Evolutionary conservation across 2,113 vertebrate genomes (phyloP).

Genomic region (Collichthys lucidus): DNA sequence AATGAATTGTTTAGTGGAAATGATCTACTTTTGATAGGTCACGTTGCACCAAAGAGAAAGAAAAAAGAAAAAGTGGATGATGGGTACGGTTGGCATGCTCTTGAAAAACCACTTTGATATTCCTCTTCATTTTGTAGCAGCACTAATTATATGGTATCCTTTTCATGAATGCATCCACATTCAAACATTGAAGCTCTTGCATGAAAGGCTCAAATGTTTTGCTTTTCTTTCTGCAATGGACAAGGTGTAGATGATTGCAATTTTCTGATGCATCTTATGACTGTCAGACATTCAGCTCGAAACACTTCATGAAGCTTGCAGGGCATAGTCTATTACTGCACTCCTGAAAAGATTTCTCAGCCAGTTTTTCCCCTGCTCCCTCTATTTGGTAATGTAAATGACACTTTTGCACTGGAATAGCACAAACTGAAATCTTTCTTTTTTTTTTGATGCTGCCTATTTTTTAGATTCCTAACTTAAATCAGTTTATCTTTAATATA

Average conservation of each 20-base stretch:
- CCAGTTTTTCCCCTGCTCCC: not conserved
- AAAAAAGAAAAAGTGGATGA: constrained; percentile 47
- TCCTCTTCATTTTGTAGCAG: constrained; percentile 17
- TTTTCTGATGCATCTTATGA: not conserved
- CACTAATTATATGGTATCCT: constrained; percentile 2
- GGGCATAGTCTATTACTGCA: not conserved
- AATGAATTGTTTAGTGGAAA: constrained; percentile 54
- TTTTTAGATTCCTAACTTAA: constrained; percentile 46
- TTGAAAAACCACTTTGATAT: not conserved
- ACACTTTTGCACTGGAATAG: constrained; percentile 24
- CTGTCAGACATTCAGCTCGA: not conserved
- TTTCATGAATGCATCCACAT: not conserved
- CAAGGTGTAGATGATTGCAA: not conserved
- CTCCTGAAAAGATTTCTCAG: not conserved
- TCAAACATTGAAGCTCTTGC: constrained; percentile 31
- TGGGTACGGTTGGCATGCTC: not conserved
- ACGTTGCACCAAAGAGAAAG: constrained; percentile 84
- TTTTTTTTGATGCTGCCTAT: constrained; percentile 31
- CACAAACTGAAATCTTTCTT: not conserved
- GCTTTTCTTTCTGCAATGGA: not conserved
- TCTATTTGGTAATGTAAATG: not conserved
- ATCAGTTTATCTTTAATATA: constrained; percentile 49
- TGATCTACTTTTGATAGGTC: constrained; percentile 64
- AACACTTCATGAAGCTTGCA: not conserved
- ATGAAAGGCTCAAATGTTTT: constrained; percentile 28